phyloP scores from a whole-genome alignment of 2,888 invertebrate genomes.

The Athetis lepigone region DNA sequence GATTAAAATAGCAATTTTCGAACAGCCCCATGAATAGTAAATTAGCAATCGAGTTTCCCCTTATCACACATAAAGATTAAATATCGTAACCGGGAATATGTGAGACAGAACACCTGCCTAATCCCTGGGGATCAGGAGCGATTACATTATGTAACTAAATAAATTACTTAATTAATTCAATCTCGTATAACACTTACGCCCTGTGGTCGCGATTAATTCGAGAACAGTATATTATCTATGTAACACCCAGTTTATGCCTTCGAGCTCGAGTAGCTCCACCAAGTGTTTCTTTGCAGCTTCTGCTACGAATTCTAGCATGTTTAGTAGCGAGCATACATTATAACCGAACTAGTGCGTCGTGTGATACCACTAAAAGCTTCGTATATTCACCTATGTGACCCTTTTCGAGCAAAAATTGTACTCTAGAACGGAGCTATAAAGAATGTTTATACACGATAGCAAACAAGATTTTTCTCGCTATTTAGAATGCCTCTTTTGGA shows the following conservation, averaged over 20 bases:
- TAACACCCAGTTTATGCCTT: slow-evolving; percentile 37
- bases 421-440: slow-evolving; percentile 69
- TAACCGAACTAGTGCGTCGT: slow-evolving; percentile 70
- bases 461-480: slow-evolving; percentile 61
- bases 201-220: slow-evolving; percentile 46
- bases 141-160: slow-evolving; percentile 52
- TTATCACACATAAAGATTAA: slow-evolving; percentile 38
- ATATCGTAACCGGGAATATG: slow-evolving; percentile 40
- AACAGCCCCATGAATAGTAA: slow-evolving; percentile 36
- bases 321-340: slow-evolving; percentile 68
- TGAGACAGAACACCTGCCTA: slow-evolving; percentile 49
- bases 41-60: slow-evolving; percentile 37
- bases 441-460: slow-evolving; percentile 69
- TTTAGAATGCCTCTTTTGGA: slow-evolving; percentile 79
- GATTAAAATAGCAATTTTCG: slow-evolving; percentile 14
- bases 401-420: slow-evolving; percentile 67
- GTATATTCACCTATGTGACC: slow-evolving; percentile 50
- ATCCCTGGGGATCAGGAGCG: slow-evolving; percentile 43
- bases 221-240: slow-evolving; percentile 45
- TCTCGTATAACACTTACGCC: slow-evolving; percentile 50
- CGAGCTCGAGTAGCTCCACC: slow-evolving; percentile 12
- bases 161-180: slow-evolving; percentile 59
- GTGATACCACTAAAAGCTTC: slow-evolving; percentile 67
- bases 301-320: slow-evolving; percentile 32
- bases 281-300: slow-evolving; percentile 25